Evolutionary conservation across 2,888 invertebrate species (phyloP), one percentile per base, ranked within the genome.

Genomic region (Drosophila austrosaltans): DNA sequence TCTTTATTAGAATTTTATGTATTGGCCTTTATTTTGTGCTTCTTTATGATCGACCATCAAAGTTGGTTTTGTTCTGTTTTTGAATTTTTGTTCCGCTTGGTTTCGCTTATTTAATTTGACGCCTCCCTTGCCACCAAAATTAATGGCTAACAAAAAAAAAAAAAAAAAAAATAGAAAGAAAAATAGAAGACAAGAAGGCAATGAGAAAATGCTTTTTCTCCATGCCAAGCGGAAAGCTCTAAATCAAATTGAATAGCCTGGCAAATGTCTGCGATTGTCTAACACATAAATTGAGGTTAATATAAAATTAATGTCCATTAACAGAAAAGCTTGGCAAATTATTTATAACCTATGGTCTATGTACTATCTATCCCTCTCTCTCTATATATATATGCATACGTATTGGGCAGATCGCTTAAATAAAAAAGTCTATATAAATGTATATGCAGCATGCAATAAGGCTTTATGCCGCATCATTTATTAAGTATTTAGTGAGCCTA

Each of bases 1-100:
- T 36, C 20, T 57, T 39, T 16, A 39, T 12, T 36, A 32, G 36
- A 28, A 6, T 36, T 20, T 56, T 22, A 36, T 36, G 16, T 39
- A 12, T 20, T 57, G 32, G 22, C 32, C 36, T 12, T n/a, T 28
- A 53, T 56, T 53, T 8, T 22, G 25, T 6, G 7, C 2, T 25
- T 53, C 39, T 57, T 57, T 57, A 57, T 57, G 57, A 57, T 57
- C 57, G 57, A 40, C 20, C 42, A 28, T 32, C 48, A 16, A 36
- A 36, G 16, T 36, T 36, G 36, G 36, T 10, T 36, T 36, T 10
- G 36, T 20, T 36, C n/a, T 39, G 12, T 4, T 3, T 28, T 36
- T 30, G 10, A n/a, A 20, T 12, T 36, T 54, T 8, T 40, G 40
- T 42, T n/a, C 62, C 16, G 36, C 53, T 62, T 36, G n/a, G 36